These are phyloP conservation scores for Chorisops tibialis DNA, from an alignment of 2,888 invertebrate species.

Conservation along the genomic window DNA sequence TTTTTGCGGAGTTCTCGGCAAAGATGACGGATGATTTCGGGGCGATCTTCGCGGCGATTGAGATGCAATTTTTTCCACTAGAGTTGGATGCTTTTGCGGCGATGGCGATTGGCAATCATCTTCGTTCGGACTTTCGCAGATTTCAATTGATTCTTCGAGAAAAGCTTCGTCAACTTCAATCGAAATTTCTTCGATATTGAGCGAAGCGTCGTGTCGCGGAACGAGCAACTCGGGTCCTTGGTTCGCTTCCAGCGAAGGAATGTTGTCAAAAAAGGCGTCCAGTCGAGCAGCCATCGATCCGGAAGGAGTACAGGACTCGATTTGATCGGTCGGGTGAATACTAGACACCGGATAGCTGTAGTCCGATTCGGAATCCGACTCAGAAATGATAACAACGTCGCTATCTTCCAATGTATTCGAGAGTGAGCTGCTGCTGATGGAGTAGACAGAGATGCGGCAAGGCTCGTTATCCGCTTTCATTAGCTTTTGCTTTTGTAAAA, in stretches of 20 bases:
- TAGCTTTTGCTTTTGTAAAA: conserved; percentile 1
- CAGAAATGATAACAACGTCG: conserved; percentile 3
- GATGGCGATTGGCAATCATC: conserved; percentile 17
- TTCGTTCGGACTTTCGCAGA: conserved; percentile 45
- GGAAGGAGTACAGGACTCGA: background rate
- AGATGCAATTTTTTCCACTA: too few species aligned
- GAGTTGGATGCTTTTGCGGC: background rate
- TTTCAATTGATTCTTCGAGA: conserved; percentile 43
- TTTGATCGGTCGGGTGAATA: background rate
- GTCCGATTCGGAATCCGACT: background rate
- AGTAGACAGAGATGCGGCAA: background rate
- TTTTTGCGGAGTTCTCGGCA: background rate
- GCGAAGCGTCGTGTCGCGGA: background rate
- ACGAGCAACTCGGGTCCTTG: conserved; percentile 2
- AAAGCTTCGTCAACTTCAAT: conserved; percentile 27
- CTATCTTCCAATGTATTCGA: background rate
- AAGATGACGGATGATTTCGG: too few species aligned
- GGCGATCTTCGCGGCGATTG: background rate
- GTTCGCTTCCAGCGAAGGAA: conserved; percentile 11
- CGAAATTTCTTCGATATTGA: background rate
- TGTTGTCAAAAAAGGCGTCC: conserved; percentile 15
- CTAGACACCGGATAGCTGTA: conserved; percentile 3
- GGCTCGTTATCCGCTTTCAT: background rate
- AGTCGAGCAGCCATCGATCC: background rate
- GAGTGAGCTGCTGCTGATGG: conserved; percentile 10